A percentile compares a stretch with the other conserved stretches of the same genome.
phyloP scores from a whole-genome alignment of 2,113 vertebrate species.

The Galeopterus variegatus region DNA sequence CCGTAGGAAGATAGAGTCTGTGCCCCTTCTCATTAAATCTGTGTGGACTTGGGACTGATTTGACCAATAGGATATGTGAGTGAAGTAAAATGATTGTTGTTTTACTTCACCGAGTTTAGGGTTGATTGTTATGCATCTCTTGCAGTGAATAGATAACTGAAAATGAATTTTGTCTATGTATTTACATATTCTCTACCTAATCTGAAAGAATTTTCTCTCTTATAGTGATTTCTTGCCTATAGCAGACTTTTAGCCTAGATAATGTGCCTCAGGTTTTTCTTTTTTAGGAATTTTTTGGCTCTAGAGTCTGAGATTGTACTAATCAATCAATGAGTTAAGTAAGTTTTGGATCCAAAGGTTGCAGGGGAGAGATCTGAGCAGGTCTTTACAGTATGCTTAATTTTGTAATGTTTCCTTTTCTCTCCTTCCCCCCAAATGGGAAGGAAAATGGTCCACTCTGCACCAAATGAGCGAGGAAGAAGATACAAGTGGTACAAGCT shows the following conservation, averaged over 20 bases:
- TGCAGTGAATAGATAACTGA: neutral
- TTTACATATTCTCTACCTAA: neutral
- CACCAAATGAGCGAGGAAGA: neutral
- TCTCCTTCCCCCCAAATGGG: neutral
- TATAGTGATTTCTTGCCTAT: neutral
- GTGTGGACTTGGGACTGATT: neutral
- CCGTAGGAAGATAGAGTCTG: neutral
- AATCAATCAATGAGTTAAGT: slow-evolving; percentile 35
- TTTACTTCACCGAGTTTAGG: neutral
- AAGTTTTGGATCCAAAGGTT: slow-evolving; percentile 50
- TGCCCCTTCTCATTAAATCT: neutral
- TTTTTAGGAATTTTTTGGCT: neutral
- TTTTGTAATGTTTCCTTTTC: neutral
- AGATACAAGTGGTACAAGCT: neutral
- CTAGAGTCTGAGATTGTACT: neutral
- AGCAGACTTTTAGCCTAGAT: neutral
- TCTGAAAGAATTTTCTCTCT: neutral
- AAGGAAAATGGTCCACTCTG: neutral
- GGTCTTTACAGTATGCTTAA: neutral
- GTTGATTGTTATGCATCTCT: neutral
- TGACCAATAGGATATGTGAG: neutral
- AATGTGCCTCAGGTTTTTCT: neutral
- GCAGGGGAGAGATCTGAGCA: neutral
- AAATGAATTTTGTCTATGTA: neutral
- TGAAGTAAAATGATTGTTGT: neutral